Base-by-base conservation (phyloP, 64 coral and sea anemone species). In the Stichodactyla helianthus region DNA sequence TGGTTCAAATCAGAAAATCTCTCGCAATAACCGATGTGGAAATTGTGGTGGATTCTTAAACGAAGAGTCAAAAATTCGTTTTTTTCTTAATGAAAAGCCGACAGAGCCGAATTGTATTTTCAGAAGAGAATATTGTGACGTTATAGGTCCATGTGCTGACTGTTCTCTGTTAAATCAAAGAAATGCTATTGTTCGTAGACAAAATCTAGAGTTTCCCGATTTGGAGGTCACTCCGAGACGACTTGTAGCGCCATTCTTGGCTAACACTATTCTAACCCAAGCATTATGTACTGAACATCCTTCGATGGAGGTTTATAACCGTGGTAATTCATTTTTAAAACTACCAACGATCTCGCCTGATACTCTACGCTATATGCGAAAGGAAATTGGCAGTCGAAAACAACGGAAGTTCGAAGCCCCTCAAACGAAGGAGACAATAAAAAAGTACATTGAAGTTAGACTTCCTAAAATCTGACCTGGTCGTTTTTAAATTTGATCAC, bases 371-470 rank as follows among this genome's bases (percentile, higher is more conserved):
- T 96, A 96, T 51, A 96, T 93, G 94, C 56, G 85, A 27, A 70
- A 90, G 76, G 91, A 89, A 25, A 89, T 91, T 23, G 94, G 94
- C 50, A 96, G 94, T 17, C 70, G 84, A 89, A 93, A 90, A 61
- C 88, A 96, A 51, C 52, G 94, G 58, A 87, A 53, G 50, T 18
- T 51, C 16, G 84, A 82, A 64, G 51, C 28, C 10, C 65, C 91
- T 14, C 85, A 85, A 64, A 17, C 68, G 10, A 79, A 90, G 59
- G 50, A 65, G 26, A 92, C 78, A 13, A 71, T 20, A 20, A 95
- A 95, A 18, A 96, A 88, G 55, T 96, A 92, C 53, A 93, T 96
- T 18, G 94, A 96, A 88, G 88, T 96, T 23, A 89, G 94, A 71
- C 91, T 96, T 14, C 94, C 94, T 57, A 96, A 96, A 77, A 86